Conservation (phyloP, 2,888 invertebrate species). For the Gymnocheta viridis region DNA sequence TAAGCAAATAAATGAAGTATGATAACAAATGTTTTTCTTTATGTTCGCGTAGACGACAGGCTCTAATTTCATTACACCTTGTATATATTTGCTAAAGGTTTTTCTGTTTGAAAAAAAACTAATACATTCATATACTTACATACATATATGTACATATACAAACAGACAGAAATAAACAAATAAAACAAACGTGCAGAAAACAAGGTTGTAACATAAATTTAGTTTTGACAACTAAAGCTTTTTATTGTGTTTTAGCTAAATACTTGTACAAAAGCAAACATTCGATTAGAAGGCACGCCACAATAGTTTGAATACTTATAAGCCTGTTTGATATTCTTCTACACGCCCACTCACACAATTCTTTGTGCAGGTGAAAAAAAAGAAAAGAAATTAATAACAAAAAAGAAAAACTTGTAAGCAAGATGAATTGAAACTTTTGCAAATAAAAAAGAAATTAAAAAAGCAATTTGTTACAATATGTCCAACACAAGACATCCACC, state of each 20-base stretch:
- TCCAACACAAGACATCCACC: conserved; percentile 66
- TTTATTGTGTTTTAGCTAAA: conserved; percentile 6
- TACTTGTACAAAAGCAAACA: not conserved
- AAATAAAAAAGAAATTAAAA: not conserved
- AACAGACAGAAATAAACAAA: not conserved
- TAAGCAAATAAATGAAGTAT: conserved; percentile 48
- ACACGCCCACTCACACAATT: not conserved
- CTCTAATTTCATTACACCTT: conserved; percentile 47
- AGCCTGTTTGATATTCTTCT: not conserved
- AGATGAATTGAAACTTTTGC: conserved; percentile 43
- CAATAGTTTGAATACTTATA: not conserved
- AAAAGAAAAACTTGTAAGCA: not conserved
- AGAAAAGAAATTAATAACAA: not conserved
- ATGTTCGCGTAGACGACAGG: conserved; percentile 16
- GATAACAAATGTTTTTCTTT: conserved; percentile 37
- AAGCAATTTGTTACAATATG: conserved; percentile 50
- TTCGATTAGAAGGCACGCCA: conserved; percentile 4
- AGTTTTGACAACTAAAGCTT: conserved; percentile 34
- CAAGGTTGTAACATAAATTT: conserved; percentile 17
- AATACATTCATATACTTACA: not conserved
- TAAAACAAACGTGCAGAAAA: not conserved
- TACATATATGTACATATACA: not conserved
- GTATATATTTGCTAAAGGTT: conserved; percentile 37
- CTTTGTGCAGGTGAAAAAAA: not conserved
- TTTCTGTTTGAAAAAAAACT: not conserved